Conservation (phyloP, 2,888 invertebrate species). For the Callinectes sapidus region DNA sequence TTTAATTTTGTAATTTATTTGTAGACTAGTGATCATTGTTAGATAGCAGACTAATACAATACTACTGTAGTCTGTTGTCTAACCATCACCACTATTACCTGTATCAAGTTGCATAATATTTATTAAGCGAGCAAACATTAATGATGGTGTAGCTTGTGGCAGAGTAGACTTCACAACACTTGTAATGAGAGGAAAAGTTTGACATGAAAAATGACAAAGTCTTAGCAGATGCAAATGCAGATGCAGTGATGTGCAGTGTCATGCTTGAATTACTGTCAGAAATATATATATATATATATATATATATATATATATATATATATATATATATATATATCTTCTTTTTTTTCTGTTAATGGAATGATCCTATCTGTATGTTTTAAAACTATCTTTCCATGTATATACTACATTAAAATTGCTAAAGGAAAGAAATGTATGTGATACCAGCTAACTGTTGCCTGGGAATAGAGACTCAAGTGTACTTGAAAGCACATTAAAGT, state of each 20-base stretch:
- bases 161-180: background rate
- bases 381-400: background rate
- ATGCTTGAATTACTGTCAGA: background rate
- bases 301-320: too few relatives aligned
- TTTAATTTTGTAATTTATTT: too few relatives aligned
- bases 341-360: background rate
- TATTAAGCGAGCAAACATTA: background rate
- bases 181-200: background rate
- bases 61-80: background rate
- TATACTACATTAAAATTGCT: background rate
- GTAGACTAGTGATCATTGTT: background rate
- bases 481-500: background rate
- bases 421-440: background rate
- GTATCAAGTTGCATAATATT: background rate
- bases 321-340: too few relatives aligned
- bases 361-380: background rate
- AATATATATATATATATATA: too few relatives aligned
- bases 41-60: background rate
- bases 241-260: background rate
- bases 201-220: background rate
- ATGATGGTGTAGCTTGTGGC: background rate
- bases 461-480: background rate
- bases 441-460: background rate
- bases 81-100: background rate
- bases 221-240: too few relatives aligned